phyloP scores from a whole-genome alignment of 2,888 invertebrate genomes.

The Callyntrura sp. region DNA sequence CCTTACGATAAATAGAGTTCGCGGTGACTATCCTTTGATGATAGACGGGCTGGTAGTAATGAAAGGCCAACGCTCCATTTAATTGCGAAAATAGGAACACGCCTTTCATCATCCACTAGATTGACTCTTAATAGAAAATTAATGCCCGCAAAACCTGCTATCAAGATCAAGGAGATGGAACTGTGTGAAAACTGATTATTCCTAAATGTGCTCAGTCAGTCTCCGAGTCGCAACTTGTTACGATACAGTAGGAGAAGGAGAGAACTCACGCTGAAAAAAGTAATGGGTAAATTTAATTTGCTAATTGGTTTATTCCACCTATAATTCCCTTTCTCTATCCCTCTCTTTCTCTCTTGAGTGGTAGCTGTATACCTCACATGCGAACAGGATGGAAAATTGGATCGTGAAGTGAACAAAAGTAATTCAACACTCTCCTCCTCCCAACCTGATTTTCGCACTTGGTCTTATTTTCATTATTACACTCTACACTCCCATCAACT shows the following conservation, averaged over 20 bases:
- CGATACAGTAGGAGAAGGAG: no score
- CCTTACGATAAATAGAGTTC: slow-evolving; percentile 5
- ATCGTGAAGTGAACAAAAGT: neutral
- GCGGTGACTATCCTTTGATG: slow-evolving; percentile 11
- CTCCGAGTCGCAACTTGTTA: neutral
- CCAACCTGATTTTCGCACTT: neutral
- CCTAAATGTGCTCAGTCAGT: neutral
- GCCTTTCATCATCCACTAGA: neutral
- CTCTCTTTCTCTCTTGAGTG: neutral
- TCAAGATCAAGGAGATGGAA: slow-evolving; percentile 7
- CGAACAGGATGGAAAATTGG: neutral
- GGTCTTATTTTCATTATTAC: slow-evolving; percentile 9
- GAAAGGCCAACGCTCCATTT: neutral
- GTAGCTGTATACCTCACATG: neutral
- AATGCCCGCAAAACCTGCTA: slow-evolving; percentile 10
- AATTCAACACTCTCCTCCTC: neutral
- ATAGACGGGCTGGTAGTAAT: slow-evolving; percentile 28
- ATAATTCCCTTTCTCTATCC: neutral
- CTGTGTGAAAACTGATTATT: neutral
- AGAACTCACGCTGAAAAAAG: slow-evolving; percentile 16
- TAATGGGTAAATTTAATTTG: slow-evolving; percentile 22
- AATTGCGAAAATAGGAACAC: neutral
- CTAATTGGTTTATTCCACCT: slow-evolving; percentile 9
- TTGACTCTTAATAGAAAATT: neutral
- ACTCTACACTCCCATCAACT: neutral